Conservation (phyloP, 2,797 vertebrate genomes). For the Myotis planiceps region DNA sequence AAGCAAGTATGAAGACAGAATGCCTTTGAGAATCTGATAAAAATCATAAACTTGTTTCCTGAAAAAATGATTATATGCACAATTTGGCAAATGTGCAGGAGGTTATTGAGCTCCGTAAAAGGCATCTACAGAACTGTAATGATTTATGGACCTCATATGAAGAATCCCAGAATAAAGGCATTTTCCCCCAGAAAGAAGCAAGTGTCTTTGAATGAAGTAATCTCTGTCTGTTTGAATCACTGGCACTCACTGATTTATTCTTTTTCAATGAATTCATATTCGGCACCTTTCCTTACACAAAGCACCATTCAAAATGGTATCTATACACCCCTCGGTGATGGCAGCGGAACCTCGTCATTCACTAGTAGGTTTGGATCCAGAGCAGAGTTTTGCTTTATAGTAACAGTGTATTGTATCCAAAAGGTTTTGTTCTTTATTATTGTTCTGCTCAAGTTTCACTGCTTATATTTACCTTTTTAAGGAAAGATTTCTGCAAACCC, state of each 20-base stretch:
- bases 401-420: not conserved
- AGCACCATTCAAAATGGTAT: not conserved
- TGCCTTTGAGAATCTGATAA: constrained; percentile 28
- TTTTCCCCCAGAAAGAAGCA: not conserved
- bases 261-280: not conserved
- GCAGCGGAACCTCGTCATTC: not conserved
- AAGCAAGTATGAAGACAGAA: not conserved
- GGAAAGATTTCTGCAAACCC: not conserved
- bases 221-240: not conserved
- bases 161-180: not conserved
- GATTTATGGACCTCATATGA: not conserved
- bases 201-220: not conserved
- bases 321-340: rapidly evolving
- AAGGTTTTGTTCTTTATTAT: not conserved
- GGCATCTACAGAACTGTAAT: not conserved
- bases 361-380: not conserved
- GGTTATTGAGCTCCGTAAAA: not conserved
- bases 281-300: not conserved
- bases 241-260: not conserved
- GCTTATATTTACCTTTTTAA: not conserved
- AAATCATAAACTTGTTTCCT: not conserved
- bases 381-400: not conserved
- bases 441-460: not conserved
- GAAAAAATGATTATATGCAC: not conserved
- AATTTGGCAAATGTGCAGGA: not conserved